phyloP scores from a whole-genome alignment of 23 tunicate genomes.

The Trididemnum clinides region DNA sequence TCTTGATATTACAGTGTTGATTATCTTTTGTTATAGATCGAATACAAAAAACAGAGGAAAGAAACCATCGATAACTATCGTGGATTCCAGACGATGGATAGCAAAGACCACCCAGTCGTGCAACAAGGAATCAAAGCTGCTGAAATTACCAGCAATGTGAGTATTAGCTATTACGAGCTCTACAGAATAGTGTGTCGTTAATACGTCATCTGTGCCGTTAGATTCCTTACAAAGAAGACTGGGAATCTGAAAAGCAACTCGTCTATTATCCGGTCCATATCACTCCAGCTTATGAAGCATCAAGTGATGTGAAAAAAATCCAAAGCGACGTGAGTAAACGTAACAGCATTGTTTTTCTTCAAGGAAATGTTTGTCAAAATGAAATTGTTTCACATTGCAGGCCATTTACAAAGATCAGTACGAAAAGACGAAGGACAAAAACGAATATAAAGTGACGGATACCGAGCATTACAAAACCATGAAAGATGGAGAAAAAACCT shows the following conservation, averaged over 20 bases:
- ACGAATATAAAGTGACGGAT: too few species aligned
- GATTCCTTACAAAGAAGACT: slow-evolving; percentile 76
- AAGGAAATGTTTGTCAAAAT: too few species aligned
- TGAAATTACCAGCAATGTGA: slow-evolving; percentile 41
- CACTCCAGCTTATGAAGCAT: slow-evolving; percentile 89
- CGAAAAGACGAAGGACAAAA: too few species aligned
- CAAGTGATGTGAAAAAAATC: slow-evolving; percentile 71
- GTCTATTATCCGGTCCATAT: slow-evolving; percentile 95
- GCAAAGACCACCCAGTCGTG: slow-evolving; percentile 83
- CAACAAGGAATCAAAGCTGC: slow-evolving; percentile 61
- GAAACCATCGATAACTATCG: slow-evolving; percentile 69
- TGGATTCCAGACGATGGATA: slow-evolving; percentile 86
- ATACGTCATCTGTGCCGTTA: not conserved
- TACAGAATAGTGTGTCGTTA: not conserved
- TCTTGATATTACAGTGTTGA: too few species aligned
- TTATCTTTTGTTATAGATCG: too few species aligned
- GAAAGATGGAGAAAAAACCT: too few species aligned
- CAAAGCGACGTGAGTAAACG: too few species aligned
- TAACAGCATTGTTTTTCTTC: too few species aligned
- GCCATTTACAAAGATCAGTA: too few species aligned
- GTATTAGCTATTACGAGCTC: not conserved
- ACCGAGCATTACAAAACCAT: too few species aligned
- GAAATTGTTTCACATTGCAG: too few species aligned
- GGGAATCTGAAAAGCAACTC: slow-evolving; percentile 84
- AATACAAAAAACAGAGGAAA: slow-evolving; percentile 61